Evolutionary conservation across 1,140 invertebrate species (phyloP).

Genomic region (Sinonovacula constricta): DNA sequence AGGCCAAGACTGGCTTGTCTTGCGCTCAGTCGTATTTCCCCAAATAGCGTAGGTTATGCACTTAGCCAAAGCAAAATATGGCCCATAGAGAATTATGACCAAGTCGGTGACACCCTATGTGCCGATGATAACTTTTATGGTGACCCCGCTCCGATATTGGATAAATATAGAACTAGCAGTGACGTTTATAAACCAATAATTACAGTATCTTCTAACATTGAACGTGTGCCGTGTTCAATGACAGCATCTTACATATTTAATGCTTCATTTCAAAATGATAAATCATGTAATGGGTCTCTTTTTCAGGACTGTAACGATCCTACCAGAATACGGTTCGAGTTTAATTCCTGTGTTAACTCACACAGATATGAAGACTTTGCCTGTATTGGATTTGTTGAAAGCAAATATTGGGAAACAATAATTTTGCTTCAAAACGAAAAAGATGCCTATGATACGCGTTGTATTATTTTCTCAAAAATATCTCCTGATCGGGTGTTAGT

Average conservation of each 20-base stretch:
- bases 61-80: conserved; percentile 60
- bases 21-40: conserved; percentile 45
- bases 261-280: conserved; percentile 53
- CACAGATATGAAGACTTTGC: conserved; percentile 47
- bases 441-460: conserved; percentile 42
- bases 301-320: conserved; percentile 58
- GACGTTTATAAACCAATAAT: conserved; percentile 62
- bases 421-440: conserved; percentile 58
- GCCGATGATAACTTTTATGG: conserved; percentile 45
- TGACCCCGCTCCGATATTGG: conserved; percentile 60
- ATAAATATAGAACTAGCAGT: conserved; percentile 56
- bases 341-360: conserved; percentile 32
- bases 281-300: conserved; percentile 56
- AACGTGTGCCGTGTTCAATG: conserved; percentile 52
- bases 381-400: conserved; percentile 56
- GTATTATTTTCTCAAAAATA: conserved; percentile 59
- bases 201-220: conserved; percentile 1
- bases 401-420: conserved; percentile 63
- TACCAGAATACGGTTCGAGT: conserved; percentile 54
- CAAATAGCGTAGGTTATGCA: conserved; percentile 53
- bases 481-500: conserved; percentile 50
- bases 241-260: conserved; percentile 51
- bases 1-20: conserved; percentile 65
- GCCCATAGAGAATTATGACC: conserved; percentile 49
- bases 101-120: conserved; percentile 52